Evolutionary conservation across 1,140 invertebrate species (phyloP).

Genomic region (Brachionus angularis): DNA sequence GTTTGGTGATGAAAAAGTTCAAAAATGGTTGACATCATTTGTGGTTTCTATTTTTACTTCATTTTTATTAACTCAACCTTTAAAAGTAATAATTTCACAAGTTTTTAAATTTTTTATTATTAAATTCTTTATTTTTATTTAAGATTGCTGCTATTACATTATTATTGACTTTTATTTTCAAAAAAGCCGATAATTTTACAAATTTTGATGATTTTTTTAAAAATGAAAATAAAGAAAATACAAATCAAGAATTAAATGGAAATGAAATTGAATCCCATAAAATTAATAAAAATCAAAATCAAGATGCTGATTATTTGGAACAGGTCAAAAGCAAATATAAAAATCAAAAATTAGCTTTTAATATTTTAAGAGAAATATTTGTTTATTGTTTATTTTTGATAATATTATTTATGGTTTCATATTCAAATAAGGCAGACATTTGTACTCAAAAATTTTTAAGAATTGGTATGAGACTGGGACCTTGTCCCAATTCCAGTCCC

Average conservation of each 20-base stretch:
- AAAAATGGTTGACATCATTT: constrained; percentile 63
- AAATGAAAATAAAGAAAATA: no score
- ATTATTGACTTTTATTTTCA: background rate
- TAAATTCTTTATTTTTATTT: constrained; percentile 58
- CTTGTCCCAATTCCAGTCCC: no score
- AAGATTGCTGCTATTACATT: constrained; percentile 46
- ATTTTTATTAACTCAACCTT: constrained; percentile 62
- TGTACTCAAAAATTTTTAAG: no score
- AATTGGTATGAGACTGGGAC: no score
- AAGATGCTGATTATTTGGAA: background rate
- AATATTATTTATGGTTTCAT: background rate
- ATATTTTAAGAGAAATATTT: no score
- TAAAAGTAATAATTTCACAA: constrained; percentile 61
- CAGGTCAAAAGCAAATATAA: background rate
- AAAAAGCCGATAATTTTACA: constrained; percentile 4
- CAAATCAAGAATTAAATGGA: no score
- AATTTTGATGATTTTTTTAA: constrained; percentile 6
- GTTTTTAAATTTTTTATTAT: constrained; percentile 59
- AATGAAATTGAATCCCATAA: background rate
- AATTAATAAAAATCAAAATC: background rate
- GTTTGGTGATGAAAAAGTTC: constrained; percentile 62
- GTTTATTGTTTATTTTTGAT: background rate
- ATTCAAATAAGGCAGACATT: background rate
- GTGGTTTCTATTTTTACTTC: constrained; percentile 62
- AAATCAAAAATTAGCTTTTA: background rate